A percentile compares a stretch with the other conserved stretches of the same genome.
Evolutionary conservation across 2,113 vertebrate genomes (phyloP).

Genomic region (Pelecanus crispus): DNA sequence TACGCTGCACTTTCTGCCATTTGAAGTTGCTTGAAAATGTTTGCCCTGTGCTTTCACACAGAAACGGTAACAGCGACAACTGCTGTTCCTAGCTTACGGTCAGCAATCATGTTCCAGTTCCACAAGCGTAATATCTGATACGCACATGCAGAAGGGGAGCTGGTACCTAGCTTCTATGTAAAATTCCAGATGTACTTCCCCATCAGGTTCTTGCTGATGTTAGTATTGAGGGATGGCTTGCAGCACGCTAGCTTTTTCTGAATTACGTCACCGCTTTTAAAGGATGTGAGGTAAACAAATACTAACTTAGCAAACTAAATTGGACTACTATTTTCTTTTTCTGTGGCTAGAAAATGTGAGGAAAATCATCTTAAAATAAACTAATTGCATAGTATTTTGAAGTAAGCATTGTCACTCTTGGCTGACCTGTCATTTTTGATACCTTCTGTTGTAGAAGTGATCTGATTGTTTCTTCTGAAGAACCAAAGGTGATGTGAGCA

Average conservation of each 20-base stretch:
- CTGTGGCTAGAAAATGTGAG: background rate
- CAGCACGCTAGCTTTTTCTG: background rate
- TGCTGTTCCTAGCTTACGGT: background rate
- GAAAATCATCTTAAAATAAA: background rate
- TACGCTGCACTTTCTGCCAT: fast-evolving
- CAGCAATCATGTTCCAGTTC: background rate
- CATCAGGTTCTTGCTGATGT: background rate
- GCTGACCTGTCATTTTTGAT: slow-evolving; percentile 54
- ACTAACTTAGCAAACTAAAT: background rate
- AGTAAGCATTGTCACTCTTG: background rate
- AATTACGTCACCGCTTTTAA: background rate
- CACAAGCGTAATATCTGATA: background rate
- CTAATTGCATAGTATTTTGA: background rate
- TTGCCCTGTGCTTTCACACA: background rate
- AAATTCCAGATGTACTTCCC: background rate
- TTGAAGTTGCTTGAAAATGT: background rate
- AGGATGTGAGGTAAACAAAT: background rate
- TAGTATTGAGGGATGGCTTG: background rate
- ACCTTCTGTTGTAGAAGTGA: slow-evolving; percentile 79
- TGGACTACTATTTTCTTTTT: background rate
- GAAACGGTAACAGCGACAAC: background rate
- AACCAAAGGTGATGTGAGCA: slow-evolving; percentile 67
- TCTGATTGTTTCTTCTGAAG: slow-evolving; percentile 77
- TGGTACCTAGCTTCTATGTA: background rate
- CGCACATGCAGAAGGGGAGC: background rate